Base-by-base conservation (phyloP, 2,113 vertebrate genomes). In the Triplophysa rosa region DNA sequence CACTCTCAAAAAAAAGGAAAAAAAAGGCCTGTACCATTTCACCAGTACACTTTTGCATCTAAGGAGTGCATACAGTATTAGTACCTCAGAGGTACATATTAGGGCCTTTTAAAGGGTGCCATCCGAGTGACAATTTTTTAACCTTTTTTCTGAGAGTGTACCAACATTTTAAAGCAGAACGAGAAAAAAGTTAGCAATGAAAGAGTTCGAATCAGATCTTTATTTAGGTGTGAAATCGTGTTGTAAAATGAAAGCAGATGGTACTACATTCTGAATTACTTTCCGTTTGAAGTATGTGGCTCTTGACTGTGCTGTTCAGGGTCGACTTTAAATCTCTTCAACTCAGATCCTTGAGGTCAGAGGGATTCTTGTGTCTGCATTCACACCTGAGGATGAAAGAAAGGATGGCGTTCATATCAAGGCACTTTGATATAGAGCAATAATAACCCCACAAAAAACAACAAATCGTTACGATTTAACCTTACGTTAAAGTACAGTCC, bases 171-270 rank as follows among this genome's bases (percentile, higher is more conserved):
- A 29, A 54, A 49, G 23, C 75, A 29, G 63, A 37, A 40, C 66
- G 42, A 68, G 67, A 79, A 33, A 84, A 80, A 82, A 52, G 42
- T 81, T 65, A 78, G 85, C 85, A 90, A 87, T 90, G 91, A 90
- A 92, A 90, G 82, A 84, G 78, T 89, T 91, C 84, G 88, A 86
- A 88, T 89, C 88, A 89, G 89, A 89, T 91, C 89, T 91, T 92
- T 92, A 92, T 92, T 91, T 92, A 90, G 90, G 88, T 92, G 89
- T 90, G 88, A 89, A 88, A 86, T 87, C 83, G 83, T 83, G 81
- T 87, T 87, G 86, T 81, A 88, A 93, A 93, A 89, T 92, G 89
- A 91, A 92, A 92, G 90, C 92, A 93, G 92, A 93, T 93, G 92
- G 89, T 78, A 79, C 82, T 68, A 19, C 12, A 85, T 85, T 79